A percentile compares a stretch with the other conserved stretches of the same genome.
phyloP scores from a whole-genome alignment of 2,113 vertebrate genomes.

The Tympanuchus pallidicinctus region DNA sequence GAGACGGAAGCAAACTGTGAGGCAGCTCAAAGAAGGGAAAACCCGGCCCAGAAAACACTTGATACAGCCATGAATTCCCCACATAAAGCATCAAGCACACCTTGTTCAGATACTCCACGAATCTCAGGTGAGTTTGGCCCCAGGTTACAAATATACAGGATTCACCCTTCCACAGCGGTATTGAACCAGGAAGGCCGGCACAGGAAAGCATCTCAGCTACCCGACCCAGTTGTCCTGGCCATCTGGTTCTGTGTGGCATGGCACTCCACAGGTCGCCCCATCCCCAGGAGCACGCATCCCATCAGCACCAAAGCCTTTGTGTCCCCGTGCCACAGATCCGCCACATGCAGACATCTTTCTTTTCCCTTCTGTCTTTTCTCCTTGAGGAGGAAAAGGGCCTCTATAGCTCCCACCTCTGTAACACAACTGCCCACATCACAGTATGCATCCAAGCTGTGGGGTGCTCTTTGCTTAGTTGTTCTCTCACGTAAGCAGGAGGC shows the following conservation, averaged over 20 bases:
- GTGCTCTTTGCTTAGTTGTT: neutral
- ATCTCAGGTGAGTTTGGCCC: neutral
- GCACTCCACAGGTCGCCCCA: neutral
- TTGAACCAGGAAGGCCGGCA: neutral
- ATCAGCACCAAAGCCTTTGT: neutral
- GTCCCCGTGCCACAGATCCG: neutral
- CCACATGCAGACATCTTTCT: accelerated
- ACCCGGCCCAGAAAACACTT: neutral
- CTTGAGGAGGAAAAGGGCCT: neutral
- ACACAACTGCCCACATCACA: neutral
- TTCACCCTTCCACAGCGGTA: neutral
- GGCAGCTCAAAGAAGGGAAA: neutral
- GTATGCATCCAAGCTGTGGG: accelerated
- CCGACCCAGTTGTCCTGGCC: neutral
- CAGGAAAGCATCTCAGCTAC: neutral
- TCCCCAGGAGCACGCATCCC: accelerated
- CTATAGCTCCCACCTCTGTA: neutral
- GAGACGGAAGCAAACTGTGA: neutral
- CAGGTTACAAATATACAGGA: neutral
- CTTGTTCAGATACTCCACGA: neutral
- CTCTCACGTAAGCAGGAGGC: neutral
- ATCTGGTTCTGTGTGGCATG: neutral
- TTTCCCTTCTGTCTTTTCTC: neutral
- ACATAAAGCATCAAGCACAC: neutral
- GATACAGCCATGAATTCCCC: neutral